A percentile compares a stretch with the other conserved stretches of the same genome.
Conservation (phyloP, 2,797 vertebrate species). For the Eupleurogrammus muticus region DNA sequence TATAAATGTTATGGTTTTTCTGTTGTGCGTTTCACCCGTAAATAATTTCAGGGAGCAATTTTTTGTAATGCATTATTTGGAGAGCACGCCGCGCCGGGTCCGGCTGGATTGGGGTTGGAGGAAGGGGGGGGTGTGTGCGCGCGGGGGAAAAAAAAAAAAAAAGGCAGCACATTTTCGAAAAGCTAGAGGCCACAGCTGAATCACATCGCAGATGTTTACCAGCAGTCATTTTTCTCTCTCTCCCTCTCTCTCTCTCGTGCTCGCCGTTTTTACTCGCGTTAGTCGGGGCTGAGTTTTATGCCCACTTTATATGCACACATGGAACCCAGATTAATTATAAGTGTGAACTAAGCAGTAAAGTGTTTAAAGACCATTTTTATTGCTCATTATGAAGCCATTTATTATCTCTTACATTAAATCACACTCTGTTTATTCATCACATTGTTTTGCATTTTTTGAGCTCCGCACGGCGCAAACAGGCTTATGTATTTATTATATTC, state of each 20-base stretch:
- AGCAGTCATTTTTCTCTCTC: conserved; percentile 63
- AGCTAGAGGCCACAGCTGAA: conserved; percentile 57
- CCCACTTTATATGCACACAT: conserved; percentile 79
- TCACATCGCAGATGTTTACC: conserved; percentile 69
- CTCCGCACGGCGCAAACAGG: conserved; percentile 55
- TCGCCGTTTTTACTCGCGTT: conserved; percentile 55
- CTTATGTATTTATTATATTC: conserved; percentile 62
- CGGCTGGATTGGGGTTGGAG: conserved; percentile 18
- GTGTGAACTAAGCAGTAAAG: conserved; percentile 81
- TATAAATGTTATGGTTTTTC: conserved; percentile 84
- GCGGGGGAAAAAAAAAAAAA: background rate
- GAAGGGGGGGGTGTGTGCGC: background rate
- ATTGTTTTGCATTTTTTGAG: conserved; percentile 74
- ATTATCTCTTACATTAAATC: conserved; percentile 80
- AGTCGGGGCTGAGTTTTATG: conserved; percentile 66
- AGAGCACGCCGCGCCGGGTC: conserved; percentile 34
- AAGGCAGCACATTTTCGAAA: conserved; percentile 35
- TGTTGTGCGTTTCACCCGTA: conserved; percentile 73
- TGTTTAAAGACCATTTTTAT: conserved; percentile 80
- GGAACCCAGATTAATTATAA: conserved; percentile 80
- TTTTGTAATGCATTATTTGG: conserved; percentile 58
- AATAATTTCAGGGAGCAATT: conserved; percentile 74
- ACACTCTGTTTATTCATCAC: conserved; percentile 62
- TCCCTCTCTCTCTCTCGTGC: too few relatives aligned
- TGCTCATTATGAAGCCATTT: conserved; percentile 78